A percentile compares a stretch with the other conserved stretches of the same genome.
Conservation (phyloP, 2,113 vertebrate genomes). For the Ptilonorhynchus violaceus region DNA sequence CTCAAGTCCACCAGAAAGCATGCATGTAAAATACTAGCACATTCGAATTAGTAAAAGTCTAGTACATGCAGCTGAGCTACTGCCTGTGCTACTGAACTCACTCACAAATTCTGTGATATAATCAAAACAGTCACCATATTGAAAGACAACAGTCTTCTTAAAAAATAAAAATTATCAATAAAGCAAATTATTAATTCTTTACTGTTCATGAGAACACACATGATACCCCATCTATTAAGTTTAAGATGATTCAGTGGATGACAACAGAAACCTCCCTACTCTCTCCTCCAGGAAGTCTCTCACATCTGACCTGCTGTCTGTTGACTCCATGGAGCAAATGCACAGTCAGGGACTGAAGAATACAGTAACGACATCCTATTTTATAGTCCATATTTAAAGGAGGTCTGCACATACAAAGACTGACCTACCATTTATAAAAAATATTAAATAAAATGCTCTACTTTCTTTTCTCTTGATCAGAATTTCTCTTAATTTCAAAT, state of each 20-base stretch:
- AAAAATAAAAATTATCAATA: neutral
- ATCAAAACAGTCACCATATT: neutral
- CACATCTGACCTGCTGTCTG: neutral
- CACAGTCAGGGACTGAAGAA: neutral
- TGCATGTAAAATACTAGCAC: neutral
- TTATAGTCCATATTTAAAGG: neutral
- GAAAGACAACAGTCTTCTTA: neutral
- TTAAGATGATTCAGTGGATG: neutral
- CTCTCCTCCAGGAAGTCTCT: neutral
- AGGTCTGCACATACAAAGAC: neutral
- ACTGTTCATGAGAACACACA: neutral
- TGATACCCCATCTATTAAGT: accelerated
- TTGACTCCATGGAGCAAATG: neutral
- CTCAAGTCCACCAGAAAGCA: neutral
- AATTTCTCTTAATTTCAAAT: neutral
- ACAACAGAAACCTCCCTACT: neutral
- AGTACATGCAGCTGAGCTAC: neutral
- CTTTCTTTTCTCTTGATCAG: neutral
- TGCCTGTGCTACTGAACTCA: neutral
- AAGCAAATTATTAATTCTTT: neutral
- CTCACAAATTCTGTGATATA: neutral
- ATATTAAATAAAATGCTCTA: neutral
- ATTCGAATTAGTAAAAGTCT: neutral
- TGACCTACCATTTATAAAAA: neutral
- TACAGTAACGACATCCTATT: neutral